phyloP scores from a whole-genome alignment of 2,797 vertebrate species.

The Sciurus vulgaris region DNA sequence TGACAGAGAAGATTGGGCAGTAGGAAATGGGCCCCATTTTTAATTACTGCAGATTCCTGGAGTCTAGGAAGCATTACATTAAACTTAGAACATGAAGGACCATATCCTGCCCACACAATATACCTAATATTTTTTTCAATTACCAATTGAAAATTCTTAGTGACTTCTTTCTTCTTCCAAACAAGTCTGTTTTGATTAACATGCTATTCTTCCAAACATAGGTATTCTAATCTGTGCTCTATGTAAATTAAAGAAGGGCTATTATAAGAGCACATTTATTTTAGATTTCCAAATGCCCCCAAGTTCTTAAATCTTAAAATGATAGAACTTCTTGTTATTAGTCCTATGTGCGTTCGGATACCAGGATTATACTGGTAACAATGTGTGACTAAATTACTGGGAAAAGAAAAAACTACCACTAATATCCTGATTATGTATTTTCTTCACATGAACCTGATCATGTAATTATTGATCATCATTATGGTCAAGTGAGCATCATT shows the following conservation, averaged over 20 bases:
- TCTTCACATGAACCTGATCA: neutral
- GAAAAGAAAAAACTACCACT: neutral
- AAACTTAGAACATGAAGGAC: neutral
- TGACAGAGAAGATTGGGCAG: neutral
- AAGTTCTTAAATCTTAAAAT: neutral
- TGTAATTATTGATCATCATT: neutral
- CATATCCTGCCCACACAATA: neutral
- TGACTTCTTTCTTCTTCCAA: neutral
- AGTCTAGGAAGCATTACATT: neutral
- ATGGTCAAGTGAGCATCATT: neutral
- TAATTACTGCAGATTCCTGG: neutral
- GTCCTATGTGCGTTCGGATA: neutral
- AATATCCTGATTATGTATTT: neutral
- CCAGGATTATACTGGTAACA: neutral
- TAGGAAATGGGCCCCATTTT: neutral
- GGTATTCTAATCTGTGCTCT: neutral
- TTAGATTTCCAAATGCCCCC: neutral
- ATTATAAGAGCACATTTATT: neutral
- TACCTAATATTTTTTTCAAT: neutral
- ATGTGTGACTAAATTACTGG: neutral
- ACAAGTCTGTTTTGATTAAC: neutral
- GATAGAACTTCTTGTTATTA: neutral
- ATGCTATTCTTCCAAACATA: neutral
- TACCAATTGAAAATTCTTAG: neutral
- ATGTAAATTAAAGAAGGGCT: neutral